A percentile compares a stretch with the other conserved stretches of the same genome.
phyloP scores from a whole-genome alignment of 2,888 invertebrate species.

The Acleris sparsana region DNA sequence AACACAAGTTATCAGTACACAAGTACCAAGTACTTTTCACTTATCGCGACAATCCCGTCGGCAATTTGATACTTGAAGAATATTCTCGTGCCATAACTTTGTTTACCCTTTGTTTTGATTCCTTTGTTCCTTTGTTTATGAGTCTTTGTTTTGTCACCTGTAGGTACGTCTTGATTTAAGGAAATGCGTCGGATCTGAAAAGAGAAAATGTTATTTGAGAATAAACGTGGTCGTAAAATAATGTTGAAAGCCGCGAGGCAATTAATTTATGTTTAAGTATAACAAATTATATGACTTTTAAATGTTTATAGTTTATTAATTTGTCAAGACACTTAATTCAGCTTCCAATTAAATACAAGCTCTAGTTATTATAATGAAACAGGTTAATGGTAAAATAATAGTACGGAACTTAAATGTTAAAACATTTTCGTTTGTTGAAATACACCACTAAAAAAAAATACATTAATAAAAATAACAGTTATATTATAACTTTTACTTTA shows the following conservation, averaged over 20 bases:
- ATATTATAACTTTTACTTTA: no score
- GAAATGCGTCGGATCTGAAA: conserved; percentile 32
- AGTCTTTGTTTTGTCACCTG: conserved; percentile 47
- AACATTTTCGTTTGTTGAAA: no score
- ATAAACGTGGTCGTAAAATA: conserved; percentile 12
- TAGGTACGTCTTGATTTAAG: conserved; percentile 42
- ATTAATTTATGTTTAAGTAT: background rate
- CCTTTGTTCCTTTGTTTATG: conserved; percentile 41
- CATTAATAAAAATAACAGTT: no score
- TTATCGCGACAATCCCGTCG: conserved; percentile 48
- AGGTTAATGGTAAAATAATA: no score
- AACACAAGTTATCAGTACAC: no score
- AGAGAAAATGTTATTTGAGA: conserved; percentile 18
- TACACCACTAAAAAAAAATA: no score
- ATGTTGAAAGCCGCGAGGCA: background rate
- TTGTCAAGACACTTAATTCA: no score
- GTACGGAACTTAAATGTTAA: no score
- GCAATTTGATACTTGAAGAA: conserved; percentile 47
- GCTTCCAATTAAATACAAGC: no score
- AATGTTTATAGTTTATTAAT: no score
- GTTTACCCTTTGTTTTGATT: conserved; percentile 42
- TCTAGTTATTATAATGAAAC: no score
- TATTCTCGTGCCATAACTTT: conserved; percentile 44
- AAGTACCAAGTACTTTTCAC: background rate
- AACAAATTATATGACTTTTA: no score